These are phyloP conservation scores for Poeciliopsis presidionis DNA, from an alignment of 2,797 vertebrate genomes.

Conservation along the genomic window DNA sequence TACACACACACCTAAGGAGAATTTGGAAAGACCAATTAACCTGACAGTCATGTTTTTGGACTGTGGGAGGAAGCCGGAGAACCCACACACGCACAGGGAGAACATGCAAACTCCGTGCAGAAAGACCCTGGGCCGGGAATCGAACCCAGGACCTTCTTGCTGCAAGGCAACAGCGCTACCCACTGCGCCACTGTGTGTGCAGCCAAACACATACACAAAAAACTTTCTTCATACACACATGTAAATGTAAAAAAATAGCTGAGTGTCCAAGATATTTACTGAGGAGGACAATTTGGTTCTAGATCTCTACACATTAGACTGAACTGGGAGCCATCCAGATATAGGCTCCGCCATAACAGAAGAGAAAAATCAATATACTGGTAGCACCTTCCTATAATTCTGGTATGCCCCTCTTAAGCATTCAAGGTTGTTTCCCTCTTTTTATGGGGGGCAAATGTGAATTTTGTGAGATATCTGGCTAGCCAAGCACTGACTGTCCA, in stretches of 20 bases:
- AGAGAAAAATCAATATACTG: slow-evolving; percentile 30
- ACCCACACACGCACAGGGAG: no score
- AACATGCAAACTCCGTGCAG: no score
- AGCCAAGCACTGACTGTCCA: slow-evolving; percentile 46
- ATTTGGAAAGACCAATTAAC: no score
- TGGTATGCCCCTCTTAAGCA: slow-evolving; percentile 40
- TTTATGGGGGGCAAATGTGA: slow-evolving; percentile 47
- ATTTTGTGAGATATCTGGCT: slow-evolving; percentile 44
- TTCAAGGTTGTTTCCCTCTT: slow-evolving; percentile 38
- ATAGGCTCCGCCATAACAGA: slow-evolving; percentile 17
- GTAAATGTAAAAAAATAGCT: slow-evolving; percentile 40
- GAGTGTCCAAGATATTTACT: slow-evolving; percentile 38
- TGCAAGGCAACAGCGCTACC: no score
- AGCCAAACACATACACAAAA: slow-evolving; percentile 20
- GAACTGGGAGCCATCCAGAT: slow-evolving; percentile 30
- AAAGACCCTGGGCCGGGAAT: no score
- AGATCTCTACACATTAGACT: slow-evolving; percentile 27
- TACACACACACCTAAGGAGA: no score
- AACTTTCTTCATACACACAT: slow-evolving; percentile 1
- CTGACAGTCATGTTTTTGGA: no score
- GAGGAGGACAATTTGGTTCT: slow-evolving; percentile 30
- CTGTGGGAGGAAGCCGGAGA: no score
- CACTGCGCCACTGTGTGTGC: no score
- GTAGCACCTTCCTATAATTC: slow-evolving; percentile 46
- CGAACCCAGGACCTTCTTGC: no score